phyloP scores from a whole-genome alignment of 2,888 invertebrate species.

The Aphodius granarius region DNA sequence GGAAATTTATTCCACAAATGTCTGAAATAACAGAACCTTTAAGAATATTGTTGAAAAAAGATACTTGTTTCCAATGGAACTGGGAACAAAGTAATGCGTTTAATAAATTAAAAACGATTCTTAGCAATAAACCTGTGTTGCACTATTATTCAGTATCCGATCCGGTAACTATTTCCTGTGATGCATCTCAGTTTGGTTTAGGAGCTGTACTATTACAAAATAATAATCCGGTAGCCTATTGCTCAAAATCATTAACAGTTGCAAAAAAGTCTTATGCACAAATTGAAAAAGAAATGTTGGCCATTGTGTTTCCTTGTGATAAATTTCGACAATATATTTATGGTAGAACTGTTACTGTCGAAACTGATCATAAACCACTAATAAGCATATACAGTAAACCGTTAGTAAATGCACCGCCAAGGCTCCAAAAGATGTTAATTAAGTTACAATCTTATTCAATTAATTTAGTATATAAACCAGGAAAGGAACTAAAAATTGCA shows the following conservation, averaged over 20 bases:
- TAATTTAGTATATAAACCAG: slow-evolving; percentile 25
- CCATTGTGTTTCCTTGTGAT: slow-evolving; percentile 37
- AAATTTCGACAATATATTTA: slow-evolving; percentile 30
- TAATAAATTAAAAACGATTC: not conserved
- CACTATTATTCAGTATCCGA: not conserved
- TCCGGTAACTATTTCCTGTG: slow-evolving; percentile 6
- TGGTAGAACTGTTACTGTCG: slow-evolving; percentile 25
- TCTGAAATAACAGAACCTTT: no score
- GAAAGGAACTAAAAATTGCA: slow-evolving; percentile 28
- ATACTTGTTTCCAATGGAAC: not conserved
- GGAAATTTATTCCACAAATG: not conserved
- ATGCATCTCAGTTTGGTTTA: slow-evolving; percentile 31
- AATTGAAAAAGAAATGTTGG: slow-evolving; percentile 38
- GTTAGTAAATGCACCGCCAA: not conserved
- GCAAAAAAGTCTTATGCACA: slow-evolving; percentile 36
- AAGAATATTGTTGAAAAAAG: not conserved
- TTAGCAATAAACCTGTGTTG: not conserved
- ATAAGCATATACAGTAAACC: not conserved
- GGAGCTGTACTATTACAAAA: slow-evolving; percentile 26
- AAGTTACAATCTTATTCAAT: not conserved
- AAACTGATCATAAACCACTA: slow-evolving; percentile 39
- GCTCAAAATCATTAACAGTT: slow-evolving; percentile 33
- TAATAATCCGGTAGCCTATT: slow-evolving; percentile 4
- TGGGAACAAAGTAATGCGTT: not conserved
- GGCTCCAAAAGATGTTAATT: slow-evolving; percentile 7